These are phyloP conservation scores for Sebastes nivosus DNA, from an alignment of 2,797 vertebrate species.

Conservation along the genomic window DNA sequence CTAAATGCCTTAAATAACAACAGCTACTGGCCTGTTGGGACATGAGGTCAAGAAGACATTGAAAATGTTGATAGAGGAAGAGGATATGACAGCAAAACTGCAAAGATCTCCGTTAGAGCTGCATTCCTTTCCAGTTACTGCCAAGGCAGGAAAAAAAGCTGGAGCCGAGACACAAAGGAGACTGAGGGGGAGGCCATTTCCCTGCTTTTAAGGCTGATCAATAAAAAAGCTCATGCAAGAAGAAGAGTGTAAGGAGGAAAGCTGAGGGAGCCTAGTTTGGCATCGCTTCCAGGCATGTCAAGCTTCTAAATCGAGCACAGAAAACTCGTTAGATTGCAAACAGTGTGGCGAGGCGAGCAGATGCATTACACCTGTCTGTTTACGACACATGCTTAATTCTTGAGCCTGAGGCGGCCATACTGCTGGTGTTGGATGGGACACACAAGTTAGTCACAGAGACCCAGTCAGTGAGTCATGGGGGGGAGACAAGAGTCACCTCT, in stretches of 20 bases:
- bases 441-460: constrained; percentile 44
- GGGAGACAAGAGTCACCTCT: constrained; percentile 48
- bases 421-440: constrained; percentile 26
- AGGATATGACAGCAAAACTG: constrained; percentile 27
- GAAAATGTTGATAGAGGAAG: constrained; percentile 8
- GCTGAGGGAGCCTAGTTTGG: constrained; percentile 2
- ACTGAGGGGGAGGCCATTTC: constrained; percentile 32
- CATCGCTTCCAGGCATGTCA: constrained; percentile 36
- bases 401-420: constrained; percentile 13
- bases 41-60: constrained; percentile 10
- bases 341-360: constrained; percentile 37
- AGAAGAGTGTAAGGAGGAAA: constrained; percentile 10
- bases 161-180: constrained; percentile 51
- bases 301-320: constrained; percentile 18
- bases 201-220: constrained; percentile 71
- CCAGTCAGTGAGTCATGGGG: constrained; percentile 50
- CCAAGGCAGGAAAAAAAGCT: constrained; percentile 4
- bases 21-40: constrained; percentile 25
- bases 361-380: constrained; percentile 49
- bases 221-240: constrained; percentile 53
- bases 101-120: constrained; percentile 21
- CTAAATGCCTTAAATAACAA: constrained; percentile 52
- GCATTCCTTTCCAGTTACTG: constrained; percentile 49
- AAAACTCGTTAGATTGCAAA: constrained; percentile 36
- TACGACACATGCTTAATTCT: neutral